Conservation (phyloP, 2,113 vertebrate genomes). For the Nymphicus hollandicus region DNA sequence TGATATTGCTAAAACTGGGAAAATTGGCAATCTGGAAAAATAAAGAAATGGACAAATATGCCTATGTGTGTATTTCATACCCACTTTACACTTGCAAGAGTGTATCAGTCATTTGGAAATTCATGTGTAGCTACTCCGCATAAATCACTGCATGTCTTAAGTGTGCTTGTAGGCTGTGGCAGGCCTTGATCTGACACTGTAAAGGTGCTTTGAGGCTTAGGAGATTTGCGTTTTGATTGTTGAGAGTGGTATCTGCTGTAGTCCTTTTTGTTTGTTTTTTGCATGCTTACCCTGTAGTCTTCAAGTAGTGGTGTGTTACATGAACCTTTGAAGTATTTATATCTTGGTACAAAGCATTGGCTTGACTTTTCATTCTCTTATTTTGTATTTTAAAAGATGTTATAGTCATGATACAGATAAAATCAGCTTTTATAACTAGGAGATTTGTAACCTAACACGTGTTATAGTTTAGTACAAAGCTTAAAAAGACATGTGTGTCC, state of each 20-base stretch:
- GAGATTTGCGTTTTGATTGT: background rate
- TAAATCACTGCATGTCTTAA: background rate
- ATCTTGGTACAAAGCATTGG: background rate
- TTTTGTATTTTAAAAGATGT: background rate
- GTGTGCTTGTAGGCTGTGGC: background rate
- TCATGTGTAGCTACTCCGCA: background rate
- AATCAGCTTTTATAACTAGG: background rate
- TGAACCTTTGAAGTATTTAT: background rate
- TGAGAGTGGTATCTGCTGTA: background rate
- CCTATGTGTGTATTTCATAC: background rate
- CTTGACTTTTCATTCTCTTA: background rate
- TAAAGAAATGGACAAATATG: background rate
- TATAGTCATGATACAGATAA: background rate
- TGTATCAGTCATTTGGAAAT: background rate
- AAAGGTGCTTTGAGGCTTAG: background rate
- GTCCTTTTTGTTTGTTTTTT: background rate
- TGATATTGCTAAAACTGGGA: background rate
- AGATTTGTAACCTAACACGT: background rate
- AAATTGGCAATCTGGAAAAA: background rate
- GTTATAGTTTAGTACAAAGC: background rate
- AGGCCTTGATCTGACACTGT: background rate
- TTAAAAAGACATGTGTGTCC: background rate
- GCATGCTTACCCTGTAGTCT: background rate
- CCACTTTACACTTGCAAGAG: background rate
- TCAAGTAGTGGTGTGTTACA: background rate